Percentiles rank a stretch among this genome's conserved stretches.
These are phyloP conservation scores for Tragopan temminckii DNA, from an alignment of 2,797 vertebrate species.

Conservation along the genomic window DNA sequence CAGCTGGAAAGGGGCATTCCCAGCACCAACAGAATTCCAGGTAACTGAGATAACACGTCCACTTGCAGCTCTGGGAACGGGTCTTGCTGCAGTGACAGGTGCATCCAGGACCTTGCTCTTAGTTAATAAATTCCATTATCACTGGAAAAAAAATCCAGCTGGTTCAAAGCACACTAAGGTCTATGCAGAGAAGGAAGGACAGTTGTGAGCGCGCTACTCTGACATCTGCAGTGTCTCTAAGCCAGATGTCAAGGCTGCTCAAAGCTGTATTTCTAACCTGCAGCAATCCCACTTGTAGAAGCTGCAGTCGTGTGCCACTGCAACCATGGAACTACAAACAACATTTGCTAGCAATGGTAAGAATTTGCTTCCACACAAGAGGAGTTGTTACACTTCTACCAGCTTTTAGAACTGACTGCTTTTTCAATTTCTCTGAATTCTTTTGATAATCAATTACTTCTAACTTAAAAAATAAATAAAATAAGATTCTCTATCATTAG, in stretches of 20 bases:
- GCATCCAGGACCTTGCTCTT: neutral
- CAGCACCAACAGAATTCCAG: neutral
- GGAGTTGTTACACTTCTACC: neutral
- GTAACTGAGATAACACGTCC: neutral
- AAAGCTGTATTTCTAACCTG: conserved; percentile 17
- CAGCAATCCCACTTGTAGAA: neutral
- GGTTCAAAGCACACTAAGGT: neutral
- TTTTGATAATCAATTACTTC: neutral
- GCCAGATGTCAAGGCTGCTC: conserved; percentile 14
- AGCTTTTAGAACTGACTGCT: neutral
- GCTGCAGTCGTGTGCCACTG: neutral
- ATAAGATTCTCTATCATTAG: neutral
- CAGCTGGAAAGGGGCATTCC: neutral
- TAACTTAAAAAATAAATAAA: neutral
- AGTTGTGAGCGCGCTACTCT: neutral
- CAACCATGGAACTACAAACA: neutral
- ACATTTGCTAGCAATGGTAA: neutral
- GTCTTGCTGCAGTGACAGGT: neutral
- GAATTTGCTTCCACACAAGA: neutral
- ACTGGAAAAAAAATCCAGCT: neutral
- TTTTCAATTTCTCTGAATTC: neutral
- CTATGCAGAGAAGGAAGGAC: neutral
- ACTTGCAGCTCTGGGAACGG: neutral
- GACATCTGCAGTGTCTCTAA: neutral
- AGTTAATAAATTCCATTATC: neutral